phyloP scores from a whole-genome alignment of 2,797 vertebrate species.

The Rhincodon typus region DNA sequence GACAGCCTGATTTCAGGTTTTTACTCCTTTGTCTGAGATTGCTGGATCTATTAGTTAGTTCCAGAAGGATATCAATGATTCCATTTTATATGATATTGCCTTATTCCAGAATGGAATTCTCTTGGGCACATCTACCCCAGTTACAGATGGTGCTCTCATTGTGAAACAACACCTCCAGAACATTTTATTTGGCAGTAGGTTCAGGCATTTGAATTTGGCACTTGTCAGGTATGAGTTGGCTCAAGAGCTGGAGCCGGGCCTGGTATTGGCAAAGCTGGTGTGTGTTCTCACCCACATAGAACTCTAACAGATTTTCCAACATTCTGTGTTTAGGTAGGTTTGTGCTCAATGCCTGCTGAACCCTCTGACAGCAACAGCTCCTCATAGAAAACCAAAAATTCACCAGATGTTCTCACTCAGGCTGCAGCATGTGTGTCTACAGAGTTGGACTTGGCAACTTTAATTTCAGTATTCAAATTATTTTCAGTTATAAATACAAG shows the following conservation, averaged over 20 bases:
- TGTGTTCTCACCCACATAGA: neutral
- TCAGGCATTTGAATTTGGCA: conserved; percentile 5
- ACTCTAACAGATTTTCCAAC: neutral
- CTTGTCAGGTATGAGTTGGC: neutral
- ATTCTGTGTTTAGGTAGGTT: neutral
- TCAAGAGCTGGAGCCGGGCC: neutral
- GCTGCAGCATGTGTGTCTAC: neutral
- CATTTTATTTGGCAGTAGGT: neutral
- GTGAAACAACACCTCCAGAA: neutral
- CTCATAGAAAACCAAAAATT: neutral
- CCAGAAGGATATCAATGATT: neutral
- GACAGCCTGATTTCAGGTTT: neutral
- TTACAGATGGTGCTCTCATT: neutral
- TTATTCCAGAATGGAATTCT: neutral
- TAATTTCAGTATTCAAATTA: neutral
- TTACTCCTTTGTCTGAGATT: neutral
- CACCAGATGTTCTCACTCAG: neutral
- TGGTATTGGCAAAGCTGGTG: neutral
- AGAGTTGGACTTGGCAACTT: neutral
- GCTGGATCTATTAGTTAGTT: neutral
- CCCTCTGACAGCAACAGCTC: neutral
- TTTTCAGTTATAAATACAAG: neutral
- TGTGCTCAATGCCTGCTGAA: neutral
- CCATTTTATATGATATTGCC: neutral
- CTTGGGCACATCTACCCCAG: neutral